These are phyloP conservation scores for Ardeotis arabs DNA, from an alignment of 2,113 vertebrate species.

Conservation along the genomic window DNA sequence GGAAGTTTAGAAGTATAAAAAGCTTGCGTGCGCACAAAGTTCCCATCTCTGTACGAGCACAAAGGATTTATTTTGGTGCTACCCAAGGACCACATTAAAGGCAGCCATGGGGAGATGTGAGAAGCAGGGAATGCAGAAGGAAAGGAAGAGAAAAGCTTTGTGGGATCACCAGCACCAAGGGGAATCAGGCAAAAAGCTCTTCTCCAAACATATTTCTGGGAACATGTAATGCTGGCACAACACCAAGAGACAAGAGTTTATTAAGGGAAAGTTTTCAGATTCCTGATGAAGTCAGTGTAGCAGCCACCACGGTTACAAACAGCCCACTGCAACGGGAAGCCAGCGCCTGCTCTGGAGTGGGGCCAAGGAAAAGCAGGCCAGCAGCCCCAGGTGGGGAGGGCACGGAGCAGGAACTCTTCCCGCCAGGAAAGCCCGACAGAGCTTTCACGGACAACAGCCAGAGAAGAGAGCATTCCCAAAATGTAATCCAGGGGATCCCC, in stretches of 20 bases:
- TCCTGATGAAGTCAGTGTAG: background rate
- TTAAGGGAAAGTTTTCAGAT: slow-evolving; percentile 20
- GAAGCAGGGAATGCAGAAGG: background rate
- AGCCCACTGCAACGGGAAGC: background rate
- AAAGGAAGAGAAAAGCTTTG: background rate
- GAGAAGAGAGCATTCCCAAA: background rate
- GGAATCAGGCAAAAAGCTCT: background rate
- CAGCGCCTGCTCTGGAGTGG: background rate
- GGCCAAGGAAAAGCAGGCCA: background rate
- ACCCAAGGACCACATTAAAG: background rate
- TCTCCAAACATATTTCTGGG: slow-evolving; percentile 51
- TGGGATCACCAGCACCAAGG: slow-evolving; percentile 12
- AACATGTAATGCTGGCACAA: slow-evolving; percentile 20
- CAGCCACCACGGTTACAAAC: background rate
- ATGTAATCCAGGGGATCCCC: background rate
- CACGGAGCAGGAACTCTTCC: background rate
- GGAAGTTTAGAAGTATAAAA: background rate
- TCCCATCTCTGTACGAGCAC: background rate
- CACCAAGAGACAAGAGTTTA: slow-evolving; percentile 1
- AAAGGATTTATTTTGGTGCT: slow-evolving; percentile 45
- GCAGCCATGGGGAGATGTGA: background rate
- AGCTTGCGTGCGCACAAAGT: fast-evolving
- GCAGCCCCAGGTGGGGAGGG: background rate
- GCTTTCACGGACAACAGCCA: background rate
- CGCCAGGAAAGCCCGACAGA: background rate